Base-by-base conservation (phyloP, 2,113 vertebrate species). In the Strix aluco region DNA sequence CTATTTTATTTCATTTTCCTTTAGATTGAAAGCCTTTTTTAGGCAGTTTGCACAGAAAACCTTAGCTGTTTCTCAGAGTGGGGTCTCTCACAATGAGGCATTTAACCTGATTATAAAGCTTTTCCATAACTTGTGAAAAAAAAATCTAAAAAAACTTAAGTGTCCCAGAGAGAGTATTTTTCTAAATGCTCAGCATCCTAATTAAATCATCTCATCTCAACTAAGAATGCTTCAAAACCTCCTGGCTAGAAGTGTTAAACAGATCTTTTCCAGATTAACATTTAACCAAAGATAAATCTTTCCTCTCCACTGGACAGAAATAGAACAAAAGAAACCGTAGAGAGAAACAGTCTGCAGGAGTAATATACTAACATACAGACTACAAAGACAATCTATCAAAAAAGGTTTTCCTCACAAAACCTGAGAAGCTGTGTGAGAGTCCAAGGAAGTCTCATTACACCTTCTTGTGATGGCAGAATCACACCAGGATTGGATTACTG, bases 181-280 rank as follows among this genome's bases (percentile, higher is more conserved):
- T 85, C 75, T 72, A 92, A 97, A 93, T 94, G 59, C 34, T 94
- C 87, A 87, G 63, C 70, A 94, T 44, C 73, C 58, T 65, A 97
- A 97, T 92, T 95, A 90, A 97, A 95, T 95, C 83, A 95, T 92
- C 69, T 95, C 42, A 74, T 93, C 72, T 96, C 87, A 89, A 65
- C 66, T 82, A 79, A 75, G 78, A 90, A n/a, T 61, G 78, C 75
- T 91, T 80, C 74, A 93, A 95, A 96, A 94, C 67, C 93, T 93
- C 54, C 78, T 91, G 93, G 40, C 70, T 96, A 72, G 57, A 94
- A 95, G 90, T 90, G 94, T 90, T 95, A 87, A 96, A 96, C 57
- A 95, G 87, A 70, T 91, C 90, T 72, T 62, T 97, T 96, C 94
- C 82, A 81, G 62, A 93, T 91, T 95, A 94, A 93, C 59, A 66